phyloP scores from a whole-genome alignment of 2,113 vertebrate genomes.

The Neogobius melanostomus region DNA sequence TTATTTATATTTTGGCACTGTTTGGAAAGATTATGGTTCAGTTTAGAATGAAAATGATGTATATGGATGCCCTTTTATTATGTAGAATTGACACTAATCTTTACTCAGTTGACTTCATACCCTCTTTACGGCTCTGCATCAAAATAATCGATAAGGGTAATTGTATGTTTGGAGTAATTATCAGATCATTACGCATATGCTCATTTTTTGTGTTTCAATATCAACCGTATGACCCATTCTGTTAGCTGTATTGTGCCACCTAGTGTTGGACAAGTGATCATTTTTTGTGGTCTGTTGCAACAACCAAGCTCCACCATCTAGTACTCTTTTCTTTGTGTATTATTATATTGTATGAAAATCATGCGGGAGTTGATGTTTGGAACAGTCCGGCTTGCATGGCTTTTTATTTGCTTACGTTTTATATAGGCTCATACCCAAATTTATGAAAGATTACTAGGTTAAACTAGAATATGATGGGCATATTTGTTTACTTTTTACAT shows the following conservation, averaged over 20 bases:
- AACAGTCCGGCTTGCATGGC: constrained; percentile 67
- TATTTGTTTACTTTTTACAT: constrained; percentile 18
- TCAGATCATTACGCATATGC: not conserved
- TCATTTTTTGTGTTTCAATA: not conserved
- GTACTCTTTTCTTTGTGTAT: constrained; percentile 42
- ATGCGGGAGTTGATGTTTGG: constrained; percentile 30
- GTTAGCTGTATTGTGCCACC: constrained; percentile 50
- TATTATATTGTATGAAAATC: constrained; percentile 44
- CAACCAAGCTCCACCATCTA: too few relatives aligned
- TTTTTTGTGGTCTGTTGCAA: not conserved
- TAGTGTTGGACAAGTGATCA: constrained; percentile 67
- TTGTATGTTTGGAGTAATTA: not conserved
- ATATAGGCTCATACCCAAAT: constrained; percentile 48
- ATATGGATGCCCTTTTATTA: too few relatives aligned
- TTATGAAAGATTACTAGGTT: constrained; percentile 49
- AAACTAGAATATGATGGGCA: constrained; percentile 32
- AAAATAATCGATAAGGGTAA: too few relatives aligned
- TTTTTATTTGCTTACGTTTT: constrained; percentile 62
- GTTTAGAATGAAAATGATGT: too few relatives aligned
- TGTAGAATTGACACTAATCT: too few relatives aligned
- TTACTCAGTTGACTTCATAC: too few relatives aligned
- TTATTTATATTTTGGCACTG: too few relatives aligned
- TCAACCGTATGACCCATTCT: not conserved
- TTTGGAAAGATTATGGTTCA: too few relatives aligned
- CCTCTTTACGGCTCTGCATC: too few relatives aligned